Conservation (phyloP, 2,888 invertebrate genomes). For the Alentia gelatinosa region DNA sequence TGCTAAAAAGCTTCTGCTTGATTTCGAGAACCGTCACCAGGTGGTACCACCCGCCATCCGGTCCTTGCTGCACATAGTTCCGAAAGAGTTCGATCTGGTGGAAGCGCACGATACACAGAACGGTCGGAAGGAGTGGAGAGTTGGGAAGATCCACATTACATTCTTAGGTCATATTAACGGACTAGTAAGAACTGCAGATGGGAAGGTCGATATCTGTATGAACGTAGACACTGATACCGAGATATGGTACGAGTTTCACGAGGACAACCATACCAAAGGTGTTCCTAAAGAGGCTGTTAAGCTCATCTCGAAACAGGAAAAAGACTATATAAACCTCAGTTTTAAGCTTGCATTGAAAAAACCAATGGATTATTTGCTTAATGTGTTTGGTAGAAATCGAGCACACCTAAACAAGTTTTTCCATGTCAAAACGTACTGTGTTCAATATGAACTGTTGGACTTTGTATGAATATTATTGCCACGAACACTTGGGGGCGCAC, state of each 20-base stretch:
- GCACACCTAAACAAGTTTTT: neutral
- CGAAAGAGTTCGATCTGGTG: neutral
- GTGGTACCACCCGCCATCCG: neutral
- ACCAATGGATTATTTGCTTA: neutral
- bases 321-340: neutral
- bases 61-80: neutral
- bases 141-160: neutral
- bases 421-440: slow-evolving; percentile 5
- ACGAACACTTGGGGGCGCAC: neutral
- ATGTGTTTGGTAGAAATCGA: neutral
- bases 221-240: neutral
- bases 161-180: slow-evolving; percentile 22
- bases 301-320: neutral
- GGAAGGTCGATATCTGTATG: neutral
- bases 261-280: neutral
- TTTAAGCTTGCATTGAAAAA: neutral
- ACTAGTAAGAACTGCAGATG: neutral
- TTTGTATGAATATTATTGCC: neutral
- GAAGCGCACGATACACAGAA: neutral
- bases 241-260: slow-evolving; percentile 40
- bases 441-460: neutral
- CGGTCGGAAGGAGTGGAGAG: neutral
- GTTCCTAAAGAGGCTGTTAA: neutral
- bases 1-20: neutral
- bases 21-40: neutral